Evolutionary conservation across 1,140 invertebrate genomes (phyloP).

Genomic region (Drosophila lini): DNA sequence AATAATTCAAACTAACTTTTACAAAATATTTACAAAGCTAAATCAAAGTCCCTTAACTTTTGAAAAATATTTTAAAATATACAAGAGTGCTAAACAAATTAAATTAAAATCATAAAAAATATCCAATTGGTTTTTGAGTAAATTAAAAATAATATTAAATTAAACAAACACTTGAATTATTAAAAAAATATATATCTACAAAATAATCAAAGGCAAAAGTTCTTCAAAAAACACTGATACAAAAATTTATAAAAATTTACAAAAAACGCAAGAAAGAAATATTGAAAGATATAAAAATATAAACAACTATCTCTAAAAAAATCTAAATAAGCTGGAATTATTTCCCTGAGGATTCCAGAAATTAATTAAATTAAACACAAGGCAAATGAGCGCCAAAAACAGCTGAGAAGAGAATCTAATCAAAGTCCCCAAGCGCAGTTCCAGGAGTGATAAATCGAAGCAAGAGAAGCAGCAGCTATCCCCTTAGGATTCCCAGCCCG

Average conservation of each 20-base stretch:
- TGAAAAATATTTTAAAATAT: slow-evolving; percentile 30
- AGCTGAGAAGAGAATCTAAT: slow-evolving; percentile 5
- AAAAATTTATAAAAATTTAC: background rate
- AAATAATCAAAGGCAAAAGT: background rate
- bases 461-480: slow-evolving; percentile 14
- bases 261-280: background rate
- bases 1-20: slow-evolving; percentile 50
- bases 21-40: slow-evolving; percentile 34
- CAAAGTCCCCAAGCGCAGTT: background rate
- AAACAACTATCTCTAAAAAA: background rate
- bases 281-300: background rate
- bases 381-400: slow-evolving; percentile 26
- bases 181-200: background rate
- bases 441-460: background rate
- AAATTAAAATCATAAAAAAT: slow-evolving; percentile 1
- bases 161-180: background rate
- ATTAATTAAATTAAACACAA: background rate
- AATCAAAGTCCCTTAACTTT: slow-evolving; percentile 8
- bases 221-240: background rate
- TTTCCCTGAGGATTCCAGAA: background rate
- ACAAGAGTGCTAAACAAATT: slow-evolving; percentile 10
- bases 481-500: slow-evolving; percentile 60
- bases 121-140: slow-evolving; percentile 13
- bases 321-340: background rate
- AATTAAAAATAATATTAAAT: no score